Percentiles rank a stretch among this genome's conserved stretches.
Conservation (phyloP, 2,888 invertebrate species). For the Drosophila tanythrix region DNA sequence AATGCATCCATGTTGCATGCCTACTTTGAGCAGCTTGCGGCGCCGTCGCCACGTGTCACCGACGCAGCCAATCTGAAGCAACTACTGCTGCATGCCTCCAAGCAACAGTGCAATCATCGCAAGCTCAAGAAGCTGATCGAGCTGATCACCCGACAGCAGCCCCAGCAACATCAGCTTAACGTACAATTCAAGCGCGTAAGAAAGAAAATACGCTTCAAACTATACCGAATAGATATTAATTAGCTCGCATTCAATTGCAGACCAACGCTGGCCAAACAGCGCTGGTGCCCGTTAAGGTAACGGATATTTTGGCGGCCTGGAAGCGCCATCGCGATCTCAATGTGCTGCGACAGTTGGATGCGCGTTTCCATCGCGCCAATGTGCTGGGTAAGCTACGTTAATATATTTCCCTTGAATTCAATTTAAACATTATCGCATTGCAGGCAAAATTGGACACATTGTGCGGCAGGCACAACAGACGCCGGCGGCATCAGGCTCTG, state of each 20-base stretch:
- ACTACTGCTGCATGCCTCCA: constrained; percentile 82
- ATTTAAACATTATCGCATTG: constrained; percentile 2
- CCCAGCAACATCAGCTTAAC: constrained; percentile 72
- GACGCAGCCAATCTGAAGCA: constrained; percentile 75
- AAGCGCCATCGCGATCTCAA: constrained; percentile 81
- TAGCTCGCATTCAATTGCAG: constrained; percentile 18
- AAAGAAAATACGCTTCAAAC: not conserved
- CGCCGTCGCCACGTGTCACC: constrained; percentile 27
- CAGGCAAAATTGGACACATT: constrained; percentile 84
- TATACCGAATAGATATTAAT: no score
- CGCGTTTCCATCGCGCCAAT: constrained; percentile 82
- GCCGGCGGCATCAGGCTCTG: constrained; percentile 22
- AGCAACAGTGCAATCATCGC: constrained; percentile 82
- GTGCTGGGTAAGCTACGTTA: constrained; percentile 77
- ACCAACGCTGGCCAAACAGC: constrained; percentile 26
- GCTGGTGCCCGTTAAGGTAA: constrained; percentile 78
- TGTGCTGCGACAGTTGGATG: constrained; percentile 79
- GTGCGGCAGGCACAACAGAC: constrained; percentile 82
- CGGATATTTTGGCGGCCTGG: constrained; percentile 83
- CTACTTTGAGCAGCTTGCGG: constrained; percentile 66
- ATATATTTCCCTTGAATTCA: not conserved
- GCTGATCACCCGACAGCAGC: constrained; percentile 73
- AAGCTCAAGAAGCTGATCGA: constrained; percentile 82
- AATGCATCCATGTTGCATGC: constrained; percentile 78
- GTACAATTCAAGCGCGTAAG: constrained; percentile 82